Conservation (phyloP, 2,113 vertebrate species). For the Corydoras maculifer region DNA sequence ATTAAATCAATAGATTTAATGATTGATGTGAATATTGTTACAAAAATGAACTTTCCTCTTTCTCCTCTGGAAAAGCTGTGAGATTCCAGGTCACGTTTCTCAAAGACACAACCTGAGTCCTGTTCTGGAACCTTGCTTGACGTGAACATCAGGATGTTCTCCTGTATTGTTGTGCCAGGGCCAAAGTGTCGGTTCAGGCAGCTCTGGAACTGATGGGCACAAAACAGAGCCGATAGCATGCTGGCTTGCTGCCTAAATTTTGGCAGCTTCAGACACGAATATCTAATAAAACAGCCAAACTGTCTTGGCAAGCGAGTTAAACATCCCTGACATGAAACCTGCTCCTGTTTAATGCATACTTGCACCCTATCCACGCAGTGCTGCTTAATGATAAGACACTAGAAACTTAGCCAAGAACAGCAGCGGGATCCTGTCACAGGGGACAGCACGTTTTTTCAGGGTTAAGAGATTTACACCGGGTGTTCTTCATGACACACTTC, state of each 20-base stretch:
- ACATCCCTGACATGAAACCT: neutral
- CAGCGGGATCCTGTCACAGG: neutral
- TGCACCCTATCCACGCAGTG: neutral
- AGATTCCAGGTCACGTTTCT: neutral
- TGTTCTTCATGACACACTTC: neutral
- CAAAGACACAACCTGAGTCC: neutral
- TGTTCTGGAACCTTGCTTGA: neutral
- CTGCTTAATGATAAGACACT: neutral
- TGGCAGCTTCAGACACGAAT: conserved; percentile 1
- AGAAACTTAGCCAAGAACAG: neutral
- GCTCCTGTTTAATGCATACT: neutral
- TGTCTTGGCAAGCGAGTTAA: conserved; percentile 2
- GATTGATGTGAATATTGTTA: too few species aligned
- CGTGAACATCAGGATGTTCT: conserved; percentile 24
- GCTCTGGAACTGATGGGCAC: conserved; percentile 24
- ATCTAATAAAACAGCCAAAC: neutral
- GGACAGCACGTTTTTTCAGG: too few species aligned
- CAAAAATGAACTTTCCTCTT: too few species aligned
- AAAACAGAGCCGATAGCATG: conserved; percentile 15
- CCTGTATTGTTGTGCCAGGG: conserved; percentile 1
- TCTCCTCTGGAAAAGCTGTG: neutral
- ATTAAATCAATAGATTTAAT: too few species aligned
- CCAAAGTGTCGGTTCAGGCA: neutral
- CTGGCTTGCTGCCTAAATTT: conserved; percentile 22
- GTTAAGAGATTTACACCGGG: neutral